Conservation (phyloP, 2,113 vertebrate genomes). For the Heteronetta atricapilla region DNA sequence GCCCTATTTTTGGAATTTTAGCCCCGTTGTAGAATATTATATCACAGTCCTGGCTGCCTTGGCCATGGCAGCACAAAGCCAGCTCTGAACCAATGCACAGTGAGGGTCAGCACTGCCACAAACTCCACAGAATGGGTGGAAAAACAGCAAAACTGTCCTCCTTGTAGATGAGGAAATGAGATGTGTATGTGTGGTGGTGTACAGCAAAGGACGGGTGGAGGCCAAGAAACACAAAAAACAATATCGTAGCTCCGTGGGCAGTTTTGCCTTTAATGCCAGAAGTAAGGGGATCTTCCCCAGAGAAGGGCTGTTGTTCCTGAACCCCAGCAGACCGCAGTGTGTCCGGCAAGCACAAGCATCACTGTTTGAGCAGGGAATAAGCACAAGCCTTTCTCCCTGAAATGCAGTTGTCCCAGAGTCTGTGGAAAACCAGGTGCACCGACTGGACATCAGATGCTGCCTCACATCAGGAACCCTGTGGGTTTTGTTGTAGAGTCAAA, state of each 20-base stretch:
- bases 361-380: not conserved
- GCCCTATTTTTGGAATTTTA: not conserved
- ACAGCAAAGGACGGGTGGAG: not conserved
- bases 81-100: not conserved
- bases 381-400: not conserved
- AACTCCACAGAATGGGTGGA: not conserved
- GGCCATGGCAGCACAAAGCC: not conserved
- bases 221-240: accelerated
- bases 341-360: not conserved
- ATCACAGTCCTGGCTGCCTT: accelerated
- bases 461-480: not conserved
- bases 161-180: not conserved
- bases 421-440: not conserved
- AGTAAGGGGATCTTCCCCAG: not conserved
- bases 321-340: not conserved
- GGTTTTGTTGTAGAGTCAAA: not conserved
- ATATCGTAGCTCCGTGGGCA: accelerated
- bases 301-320: not conserved
- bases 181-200: accelerated
- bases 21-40: too few species aligned
- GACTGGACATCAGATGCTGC: not conserved
- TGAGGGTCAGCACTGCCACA: not conserved
- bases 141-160: not conserved
- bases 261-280: not conserved
- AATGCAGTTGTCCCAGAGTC: not conserved